These are phyloP conservation scores for Drosophila guanche DNA, from an alignment of 1,140 invertebrate genomes.

Conservation along the genomic window DNA sequence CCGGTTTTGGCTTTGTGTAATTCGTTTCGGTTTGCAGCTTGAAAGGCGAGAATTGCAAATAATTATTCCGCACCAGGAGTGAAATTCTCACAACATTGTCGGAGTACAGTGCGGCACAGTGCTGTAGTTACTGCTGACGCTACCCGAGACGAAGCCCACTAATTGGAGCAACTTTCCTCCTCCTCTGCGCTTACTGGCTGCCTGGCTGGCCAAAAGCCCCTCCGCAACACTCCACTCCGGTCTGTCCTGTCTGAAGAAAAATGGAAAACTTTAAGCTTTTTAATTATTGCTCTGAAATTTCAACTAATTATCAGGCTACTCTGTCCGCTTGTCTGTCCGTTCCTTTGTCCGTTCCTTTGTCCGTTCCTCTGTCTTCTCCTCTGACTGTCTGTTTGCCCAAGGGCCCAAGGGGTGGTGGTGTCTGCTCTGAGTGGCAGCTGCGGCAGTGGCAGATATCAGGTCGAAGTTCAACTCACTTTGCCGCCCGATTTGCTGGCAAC, in stretches of 20 bases:
- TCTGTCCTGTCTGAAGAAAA: constrained; percentile 3
- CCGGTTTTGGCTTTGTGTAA: no score
- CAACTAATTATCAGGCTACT: constrained; percentile 9
- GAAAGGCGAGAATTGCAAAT: no score
- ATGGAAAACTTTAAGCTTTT: constrained; percentile 13
- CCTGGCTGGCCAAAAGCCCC: background rate
- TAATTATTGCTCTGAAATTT: constrained; percentile 40
- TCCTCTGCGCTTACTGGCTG: background rate
- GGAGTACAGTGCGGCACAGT: no score
- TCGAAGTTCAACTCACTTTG: background rate
- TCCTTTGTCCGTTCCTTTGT: background rate
- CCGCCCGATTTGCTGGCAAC: background rate
- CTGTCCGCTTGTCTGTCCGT: background rate
- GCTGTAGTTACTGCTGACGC: no score
- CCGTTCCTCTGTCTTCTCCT: no score
- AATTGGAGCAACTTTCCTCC: background rate
- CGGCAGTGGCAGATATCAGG: background rate
- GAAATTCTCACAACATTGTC: no score
- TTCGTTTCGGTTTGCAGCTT: no score
- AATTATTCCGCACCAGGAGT: no score
- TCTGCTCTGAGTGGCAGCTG: background rate
- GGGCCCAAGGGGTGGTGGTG: background rate
- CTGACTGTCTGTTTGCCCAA: constrained; percentile 1
- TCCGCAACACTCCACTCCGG: background rate
- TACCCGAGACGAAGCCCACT: no score